Percentiles rank a stretch among this genome's conserved stretches.
Conservation (phyloP, 2,888 invertebrate species). For the Yponomeuta plumbellus region DNA sequence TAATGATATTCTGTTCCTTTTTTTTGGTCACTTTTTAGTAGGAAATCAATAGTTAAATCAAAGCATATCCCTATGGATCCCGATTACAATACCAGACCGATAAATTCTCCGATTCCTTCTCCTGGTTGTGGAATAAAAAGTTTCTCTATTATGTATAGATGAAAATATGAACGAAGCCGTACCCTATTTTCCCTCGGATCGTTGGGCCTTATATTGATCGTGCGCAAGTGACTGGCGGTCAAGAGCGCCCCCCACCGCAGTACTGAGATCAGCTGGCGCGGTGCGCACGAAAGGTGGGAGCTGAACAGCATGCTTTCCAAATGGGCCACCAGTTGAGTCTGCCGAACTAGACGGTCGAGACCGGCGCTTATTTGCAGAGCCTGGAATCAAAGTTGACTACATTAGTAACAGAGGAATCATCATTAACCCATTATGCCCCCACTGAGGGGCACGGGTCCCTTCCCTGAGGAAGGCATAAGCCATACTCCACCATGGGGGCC, state of each 20-base stretch:
- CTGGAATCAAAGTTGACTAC: conserved; percentile 43
- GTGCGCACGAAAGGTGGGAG: conserved; percentile 80
- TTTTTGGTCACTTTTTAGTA: too few relatives aligned
- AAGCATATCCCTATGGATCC: too few relatives aligned
- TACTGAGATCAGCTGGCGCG: conserved; percentile 78
- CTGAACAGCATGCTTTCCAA: conserved; percentile 90
- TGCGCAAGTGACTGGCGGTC: conserved; percentile 84
- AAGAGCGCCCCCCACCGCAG: conserved; percentile 84
- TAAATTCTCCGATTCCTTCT: too few relatives aligned
- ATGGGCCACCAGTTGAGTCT: conserved; percentile 88
- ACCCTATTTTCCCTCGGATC: conserved; percentile 87
- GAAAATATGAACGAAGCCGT: conserved; percentile 19
- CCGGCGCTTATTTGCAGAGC: conserved; percentile 88
- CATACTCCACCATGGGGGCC: too few relatives aligned
- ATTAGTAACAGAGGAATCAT: background rate
- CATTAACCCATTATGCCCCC: too few relatives aligned
- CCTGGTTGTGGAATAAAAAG: too few relatives aligned
- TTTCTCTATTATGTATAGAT: too few relatives aligned
- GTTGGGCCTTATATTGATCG: conserved; percentile 86
- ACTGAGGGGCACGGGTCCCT: too few relatives aligned
- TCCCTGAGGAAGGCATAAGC: too few relatives aligned
- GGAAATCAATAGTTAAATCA: too few relatives aligned
- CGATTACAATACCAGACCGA: too few relatives aligned
- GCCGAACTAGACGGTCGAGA: conserved; percentile 85
- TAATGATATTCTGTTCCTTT: too few relatives aligned